Base-by-base conservation (phyloP, 2,888 invertebrate species). In the Seira ritae region DNA sequence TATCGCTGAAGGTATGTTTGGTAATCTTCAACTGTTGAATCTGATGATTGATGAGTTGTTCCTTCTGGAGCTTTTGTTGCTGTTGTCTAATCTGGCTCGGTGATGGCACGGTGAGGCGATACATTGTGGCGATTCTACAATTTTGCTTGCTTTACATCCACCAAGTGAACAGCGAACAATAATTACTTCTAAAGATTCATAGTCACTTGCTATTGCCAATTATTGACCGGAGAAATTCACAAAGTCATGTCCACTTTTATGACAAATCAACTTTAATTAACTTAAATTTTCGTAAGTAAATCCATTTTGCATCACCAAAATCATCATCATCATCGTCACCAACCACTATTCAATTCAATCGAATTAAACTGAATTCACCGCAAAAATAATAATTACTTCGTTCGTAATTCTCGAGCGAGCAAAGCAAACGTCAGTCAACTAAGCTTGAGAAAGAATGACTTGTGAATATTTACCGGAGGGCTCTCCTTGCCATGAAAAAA, bases 1-100 rank as follows among this genome's bases (percentile, higher is more conserved):
- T 84, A 74, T 84, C 84, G 69, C 80, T 80, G 80, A 84, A 84
- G 19, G 80, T 84, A 42, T 80, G 67, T 80, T 84, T 84, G 23
- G 84, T 80, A 70, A 84, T 75, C 75, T 84, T 84, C 75, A 84
- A 55, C 22, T 84, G 78, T 23, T 78, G 78, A 37, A 84, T 46
- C 20, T 79, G 71, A 31, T 79, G 79, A 72, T 67, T 79, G 72
- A 79, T 79, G 79, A 79, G 84, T 62, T 84, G 84, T 22, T 81
- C 75, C 69, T 83, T 77, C 74, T 79, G 72, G 78, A 84, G 78
- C 37, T 84, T 79, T 55, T 70, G 79, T 24, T 65, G 65, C 31
- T 83, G 83, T 37, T 74, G 68, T 37, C 79, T 60, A 17, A 79
- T 23, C 23, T 79, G 84, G 24, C 74, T 79, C 55, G 84, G 76